phyloP scores from a whole-genome alignment of 1,140 invertebrate genomes.

The Rhopalosiphum maidis region DNA sequence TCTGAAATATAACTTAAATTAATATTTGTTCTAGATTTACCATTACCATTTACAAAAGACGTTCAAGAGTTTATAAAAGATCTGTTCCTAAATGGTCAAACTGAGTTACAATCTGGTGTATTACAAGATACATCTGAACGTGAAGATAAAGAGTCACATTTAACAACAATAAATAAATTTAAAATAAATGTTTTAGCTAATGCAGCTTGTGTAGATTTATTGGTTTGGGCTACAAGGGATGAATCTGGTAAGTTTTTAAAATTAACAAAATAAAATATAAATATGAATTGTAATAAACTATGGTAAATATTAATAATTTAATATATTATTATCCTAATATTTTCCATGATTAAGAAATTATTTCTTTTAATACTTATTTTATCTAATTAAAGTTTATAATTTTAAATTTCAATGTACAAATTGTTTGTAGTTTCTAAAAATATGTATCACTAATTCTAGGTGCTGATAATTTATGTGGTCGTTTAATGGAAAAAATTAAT shows the following conservation, averaged over 20 bases:
- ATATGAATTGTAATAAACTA: background rate
- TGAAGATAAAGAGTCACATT: constrained; percentile 82
- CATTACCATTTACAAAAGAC: constrained; percentile 89
- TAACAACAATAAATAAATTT: constrained; percentile 83
- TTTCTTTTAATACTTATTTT: background rate
- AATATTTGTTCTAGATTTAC: constrained; percentile 72
- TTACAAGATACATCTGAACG: constrained; percentile 77
- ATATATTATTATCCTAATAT: background rate
- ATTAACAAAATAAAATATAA: background rate
- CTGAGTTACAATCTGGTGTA: constrained; percentile 83
- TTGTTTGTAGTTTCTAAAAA: background rate
- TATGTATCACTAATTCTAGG: constrained; percentile 66
- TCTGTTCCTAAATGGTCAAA: constrained; percentile 90
- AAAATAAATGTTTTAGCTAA: constrained; percentile 97
- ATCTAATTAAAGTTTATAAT: background rate
- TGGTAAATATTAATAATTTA: background rate
- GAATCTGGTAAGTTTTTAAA: constrained; percentile 81
- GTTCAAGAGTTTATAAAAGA: constrained; percentile 90
- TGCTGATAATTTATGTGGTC: constrained; percentile 90
- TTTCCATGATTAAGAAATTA: background rate
- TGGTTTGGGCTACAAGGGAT: constrained; percentile 97
- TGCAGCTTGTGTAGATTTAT: constrained; percentile 94
- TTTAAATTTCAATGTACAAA: background rate
- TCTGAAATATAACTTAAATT: background rate
- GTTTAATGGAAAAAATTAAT: constrained; percentile 95